Percentiles rank a stretch among this genome's conserved stretches.
These are phyloP conservation scores for Ypsolopha scabrella DNA, from an alignment of 2,888 invertebrate species.

Conservation along the genomic window DNA sequence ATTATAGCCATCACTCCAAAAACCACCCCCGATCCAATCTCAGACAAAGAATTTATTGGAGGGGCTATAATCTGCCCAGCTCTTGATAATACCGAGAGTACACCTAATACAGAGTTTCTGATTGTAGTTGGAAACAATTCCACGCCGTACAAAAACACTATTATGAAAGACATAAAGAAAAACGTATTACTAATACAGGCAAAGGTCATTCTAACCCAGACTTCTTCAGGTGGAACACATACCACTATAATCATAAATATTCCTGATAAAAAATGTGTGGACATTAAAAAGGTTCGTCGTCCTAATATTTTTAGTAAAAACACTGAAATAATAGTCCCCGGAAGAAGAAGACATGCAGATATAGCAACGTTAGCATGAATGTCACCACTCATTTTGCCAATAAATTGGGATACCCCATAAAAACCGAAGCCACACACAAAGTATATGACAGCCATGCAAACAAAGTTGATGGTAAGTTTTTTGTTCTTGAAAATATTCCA, in stretches of 20 bases:
- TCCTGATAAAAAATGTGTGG: conserved; percentile 55
- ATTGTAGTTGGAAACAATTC: conserved; percentile 90
- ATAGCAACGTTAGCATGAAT: conserved; percentile 84
- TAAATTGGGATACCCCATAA: conserved; percentile 85
- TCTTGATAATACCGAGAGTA: conserved; percentile 83
- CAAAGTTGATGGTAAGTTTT: conserved; percentile 72
- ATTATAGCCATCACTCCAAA: conserved; percentile 76
- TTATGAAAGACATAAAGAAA: conserved; percentile 83
- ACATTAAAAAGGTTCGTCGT: conserved; percentile 71
- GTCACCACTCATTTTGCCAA: conserved; percentile 79
- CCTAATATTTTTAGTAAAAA: conserved; percentile 71
- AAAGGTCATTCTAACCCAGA: conserved; percentile 65
- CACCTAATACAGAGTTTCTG: conserved; percentile 84
- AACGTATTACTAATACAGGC: conserved; percentile 81
- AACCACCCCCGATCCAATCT: conserved; percentile 39
- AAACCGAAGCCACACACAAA: conserved; percentile 85
- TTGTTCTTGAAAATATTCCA: conserved; percentile 42
- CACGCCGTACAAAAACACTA: conserved; percentile 84
- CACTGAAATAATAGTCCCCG: conserved; percentile 70
- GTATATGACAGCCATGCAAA: conserved; percentile 78
- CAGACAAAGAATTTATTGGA: conserved; percentile 73
- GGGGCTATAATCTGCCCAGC: conserved; percentile 86
- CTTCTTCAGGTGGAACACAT: conserved; percentile 21
- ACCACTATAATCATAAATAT: conserved; percentile 34
- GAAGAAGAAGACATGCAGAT: conserved; percentile 74